Evolutionary conservation across 2,888 invertebrate genomes (phyloP), one percentile per base, ranked within the genome.

Genomic region (Schizaphis graminum): DNA sequence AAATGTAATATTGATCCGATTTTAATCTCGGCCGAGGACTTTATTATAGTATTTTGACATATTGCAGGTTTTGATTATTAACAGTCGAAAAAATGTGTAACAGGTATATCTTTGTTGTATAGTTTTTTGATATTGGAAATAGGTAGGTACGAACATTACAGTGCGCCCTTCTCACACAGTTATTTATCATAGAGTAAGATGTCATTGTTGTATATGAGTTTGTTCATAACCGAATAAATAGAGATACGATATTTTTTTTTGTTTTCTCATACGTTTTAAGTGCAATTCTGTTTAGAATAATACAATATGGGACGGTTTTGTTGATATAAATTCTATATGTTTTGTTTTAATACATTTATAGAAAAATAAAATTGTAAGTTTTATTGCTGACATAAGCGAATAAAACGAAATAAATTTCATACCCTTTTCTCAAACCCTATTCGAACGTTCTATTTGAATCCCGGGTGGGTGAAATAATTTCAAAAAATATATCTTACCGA

Each of bases 381-480:
- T 88, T 89, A 89, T 89, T 61, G 61, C 89, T 21, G 89, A 61
- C 89, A 26, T 56, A 35, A 8, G 61, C n/a, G 28, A 44, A 61
- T 61, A 61, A 89, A 89, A 89, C 10, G 4, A 88, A 88, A 61
- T 57, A 61, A 67, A 89, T 61, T 28, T 28, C 21, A 28, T 16
- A 35, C 88, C n/a, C 56, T 56, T 35, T 28, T 41, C 57, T 61
- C 44, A 61, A 57, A 89, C 44, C 61, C 28, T 61, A 61, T 44
- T 57, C 26, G 57, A 89, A 89, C 44, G 47, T 56, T 41, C 41
- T 41, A 56, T 89, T 89, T 26, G 16, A 56, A 61, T 61, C 28
- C n/a, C 56, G 41, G 56, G 41, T 24, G 89, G 11, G 16, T 16
- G 89, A 44, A 61, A 89, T 89, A 47, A 61, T 89, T 61, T 61